These are phyloP conservation scores for Antedon mediterranea DNA, from an alignment of 53 echinoderm and acorn worm species.

Conservation along the genomic window DNA sequence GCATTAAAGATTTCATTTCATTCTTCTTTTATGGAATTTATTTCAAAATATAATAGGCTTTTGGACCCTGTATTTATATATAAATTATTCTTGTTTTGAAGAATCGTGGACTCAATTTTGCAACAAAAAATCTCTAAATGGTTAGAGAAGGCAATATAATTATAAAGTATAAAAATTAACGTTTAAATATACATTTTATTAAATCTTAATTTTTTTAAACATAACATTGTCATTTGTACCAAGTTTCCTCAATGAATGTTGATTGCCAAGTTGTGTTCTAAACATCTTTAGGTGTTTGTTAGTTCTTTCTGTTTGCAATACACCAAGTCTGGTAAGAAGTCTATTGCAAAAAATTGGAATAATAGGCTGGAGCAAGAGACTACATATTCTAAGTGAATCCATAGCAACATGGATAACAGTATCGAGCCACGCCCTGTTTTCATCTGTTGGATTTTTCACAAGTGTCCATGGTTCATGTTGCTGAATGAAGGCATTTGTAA, in stretches of 20 bases:
- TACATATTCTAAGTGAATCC: slow-evolving; percentile 84
- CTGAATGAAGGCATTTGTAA: slow-evolving; percentile 67
- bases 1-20: no score
- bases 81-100: no score
- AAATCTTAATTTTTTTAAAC: slow-evolving; percentile 32
- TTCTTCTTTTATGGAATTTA: no score
- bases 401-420: slow-evolving; percentile 74
- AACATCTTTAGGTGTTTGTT: slow-evolving; percentile 33
- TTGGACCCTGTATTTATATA: no score
- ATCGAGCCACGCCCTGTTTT: slow-evolving; percentile 45
- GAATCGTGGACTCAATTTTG: no score
- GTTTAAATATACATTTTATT: no score
- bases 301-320: slow-evolving; percentile 25
- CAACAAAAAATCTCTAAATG: no score
- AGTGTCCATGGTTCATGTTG: slow-evolving; percentile 92
- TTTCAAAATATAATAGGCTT: no score
- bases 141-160: no score
- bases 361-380: slow-evolving; percentile 76
- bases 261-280: slow-evolving; percentile 4
- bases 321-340: slow-evolving; percentile 57
- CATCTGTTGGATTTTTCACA: slow-evolving; percentile 21
- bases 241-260: slow-evolving; percentile 12
- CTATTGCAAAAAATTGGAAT: slow-evolving; percentile 43
- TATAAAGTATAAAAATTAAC: no score
- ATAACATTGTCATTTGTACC: slow-evolving; percentile 28